Evolutionary conservation across 2,797 vertebrate species (phyloP).

Genomic region (Cichlasoma orientale): DNA sequence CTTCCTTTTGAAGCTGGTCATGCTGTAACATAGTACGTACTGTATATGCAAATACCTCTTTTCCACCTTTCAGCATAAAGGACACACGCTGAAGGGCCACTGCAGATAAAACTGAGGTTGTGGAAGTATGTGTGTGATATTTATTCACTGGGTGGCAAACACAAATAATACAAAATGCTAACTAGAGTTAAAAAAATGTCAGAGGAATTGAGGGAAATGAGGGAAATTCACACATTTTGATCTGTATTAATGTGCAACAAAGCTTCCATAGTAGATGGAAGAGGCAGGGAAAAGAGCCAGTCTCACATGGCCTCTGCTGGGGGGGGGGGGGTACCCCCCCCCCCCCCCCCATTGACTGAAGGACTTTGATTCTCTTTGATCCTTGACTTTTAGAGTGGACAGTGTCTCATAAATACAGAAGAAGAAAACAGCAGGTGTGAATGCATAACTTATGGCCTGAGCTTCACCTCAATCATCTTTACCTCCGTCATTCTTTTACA

Average conservation of each 20-base stretch:
- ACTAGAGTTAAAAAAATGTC: background rate
- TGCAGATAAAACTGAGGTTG: background rate
- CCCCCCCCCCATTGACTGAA: conserved; percentile 48
- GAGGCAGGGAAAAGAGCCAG: too few relatives aligned
- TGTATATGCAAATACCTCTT: background rate
- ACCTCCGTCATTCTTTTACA: conserved; percentile 45
- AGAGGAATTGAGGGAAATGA: background rate
- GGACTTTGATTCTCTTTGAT: conserved; percentile 72
- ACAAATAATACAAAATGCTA: background rate
- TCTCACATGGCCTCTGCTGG: too few relatives aligned
- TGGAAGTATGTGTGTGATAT: background rate
- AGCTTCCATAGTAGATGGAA: background rate
- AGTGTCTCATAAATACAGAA: conserved; percentile 70
- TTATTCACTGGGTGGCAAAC: background rate
- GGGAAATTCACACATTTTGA: background rate
- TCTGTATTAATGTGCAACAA: background rate
- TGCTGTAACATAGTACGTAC: background rate
- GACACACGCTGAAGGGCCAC: background rate
- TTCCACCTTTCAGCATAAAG: background rate
- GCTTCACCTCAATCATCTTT: conserved; percentile 61
- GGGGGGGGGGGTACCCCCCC: too few relatives aligned
- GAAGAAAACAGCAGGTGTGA: conserved; percentile 67
- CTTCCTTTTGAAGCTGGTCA: background rate
- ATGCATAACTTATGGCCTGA: conserved; percentile 65
- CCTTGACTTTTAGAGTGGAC: conserved; percentile 66